Percentiles rank a stretch among this genome's conserved stretches.
phyloP scores from a whole-genome alignment of 2,888 invertebrate genomes.

The Flexamia atlantica region DNA sequence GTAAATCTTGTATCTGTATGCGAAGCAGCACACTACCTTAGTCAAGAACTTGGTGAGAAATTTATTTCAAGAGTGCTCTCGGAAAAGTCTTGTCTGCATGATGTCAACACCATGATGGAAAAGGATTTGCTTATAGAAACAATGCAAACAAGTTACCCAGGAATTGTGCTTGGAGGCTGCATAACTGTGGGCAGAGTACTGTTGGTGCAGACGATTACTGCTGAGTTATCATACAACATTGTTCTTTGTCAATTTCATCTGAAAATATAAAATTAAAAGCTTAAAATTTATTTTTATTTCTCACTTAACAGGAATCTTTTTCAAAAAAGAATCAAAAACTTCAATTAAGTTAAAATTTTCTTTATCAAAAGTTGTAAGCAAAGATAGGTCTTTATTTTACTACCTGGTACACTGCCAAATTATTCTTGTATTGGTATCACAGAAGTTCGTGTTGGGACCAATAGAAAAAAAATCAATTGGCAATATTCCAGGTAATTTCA shows the following conservation, averaged over 20 bases:
- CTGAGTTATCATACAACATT: constrained; percentile 10
- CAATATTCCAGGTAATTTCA: no score
- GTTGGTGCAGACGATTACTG: neutral
- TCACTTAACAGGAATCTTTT: no score
- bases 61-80: constrained; percentile 7
- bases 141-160: constrained; percentile 11
- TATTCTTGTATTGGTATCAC: no score
- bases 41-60: neutral
- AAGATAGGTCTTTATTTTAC: no score
- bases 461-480: no score
- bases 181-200: neutral
- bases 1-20: neutral
- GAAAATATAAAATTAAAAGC: neutral
- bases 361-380: no score
- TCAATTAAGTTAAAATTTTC: no score
- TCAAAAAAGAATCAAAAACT: no score
- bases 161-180: constrained; percentile 5
- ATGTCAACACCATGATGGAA: neutral
- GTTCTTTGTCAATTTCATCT: constrained; percentile 17
- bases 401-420: no score
- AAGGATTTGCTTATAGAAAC: constrained; percentile 3
- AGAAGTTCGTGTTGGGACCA: no score
- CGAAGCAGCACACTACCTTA: neutral
- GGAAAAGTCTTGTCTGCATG: neutral
- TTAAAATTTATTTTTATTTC: no score